phyloP scores from a whole-genome alignment of 2,113 vertebrate species.

The Tursiops truncatus region DNA sequence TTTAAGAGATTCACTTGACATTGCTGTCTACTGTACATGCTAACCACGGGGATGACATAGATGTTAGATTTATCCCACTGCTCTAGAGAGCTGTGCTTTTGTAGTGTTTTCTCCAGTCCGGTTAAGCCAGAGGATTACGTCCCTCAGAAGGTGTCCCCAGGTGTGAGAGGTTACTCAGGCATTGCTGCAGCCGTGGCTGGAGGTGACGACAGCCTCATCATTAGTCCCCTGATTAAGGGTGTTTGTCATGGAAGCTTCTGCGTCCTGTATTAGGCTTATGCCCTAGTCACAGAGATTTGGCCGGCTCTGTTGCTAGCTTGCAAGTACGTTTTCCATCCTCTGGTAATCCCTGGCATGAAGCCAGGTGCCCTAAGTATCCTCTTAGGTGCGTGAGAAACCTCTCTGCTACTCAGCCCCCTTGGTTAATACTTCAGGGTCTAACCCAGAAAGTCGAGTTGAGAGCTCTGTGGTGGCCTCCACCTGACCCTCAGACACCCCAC shows the following conservation, averaged over 20 bases:
- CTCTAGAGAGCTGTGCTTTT: background rate
- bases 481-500: background rate
- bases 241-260: background rate
- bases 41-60: background rate
- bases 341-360: background rate
- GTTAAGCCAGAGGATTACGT: background rate
- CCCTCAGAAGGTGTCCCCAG: background rate
- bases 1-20: conserved; percentile 12
- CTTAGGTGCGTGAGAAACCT: background rate
- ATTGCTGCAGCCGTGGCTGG: background rate
- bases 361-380: background rate
- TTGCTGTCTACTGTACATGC: background rate
- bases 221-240: background rate
- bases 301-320: background rate
- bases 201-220: background rate
- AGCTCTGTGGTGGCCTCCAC: background rate
- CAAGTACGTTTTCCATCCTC: background rate
- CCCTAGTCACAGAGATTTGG: background rate
- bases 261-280: background rate
- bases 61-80: background rate
- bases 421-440: background rate
- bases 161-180: background rate
- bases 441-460: background rate
- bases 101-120: background rate
- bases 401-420: background rate